Conservation (phyloP, 2,888 invertebrate species). For the Chymomyza fuscimana region DNA sequence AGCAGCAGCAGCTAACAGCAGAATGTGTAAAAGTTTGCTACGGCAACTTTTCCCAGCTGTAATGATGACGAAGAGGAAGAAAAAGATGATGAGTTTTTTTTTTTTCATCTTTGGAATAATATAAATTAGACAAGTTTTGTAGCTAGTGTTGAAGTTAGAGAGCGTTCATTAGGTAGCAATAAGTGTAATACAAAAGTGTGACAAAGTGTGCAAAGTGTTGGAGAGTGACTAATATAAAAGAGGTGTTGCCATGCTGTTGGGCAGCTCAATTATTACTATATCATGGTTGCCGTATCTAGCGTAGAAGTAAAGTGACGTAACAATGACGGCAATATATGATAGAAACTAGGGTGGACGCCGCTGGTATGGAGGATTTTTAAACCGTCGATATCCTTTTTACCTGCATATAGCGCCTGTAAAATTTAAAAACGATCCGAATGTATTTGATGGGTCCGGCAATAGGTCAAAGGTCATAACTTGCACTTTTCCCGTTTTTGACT, state of each 20-base stretch:
- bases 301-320: too few species aligned
- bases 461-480: too few species aligned
- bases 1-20: background rate
- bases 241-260: background rate
- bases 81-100: background rate
- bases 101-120: background rate
- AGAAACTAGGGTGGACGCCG: too few species aligned
- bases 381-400: too few species aligned
- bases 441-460: too few species aligned
- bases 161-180: background rate
- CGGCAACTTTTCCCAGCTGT: background rate
- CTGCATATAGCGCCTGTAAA: too few species aligned
- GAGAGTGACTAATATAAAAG: background rate
- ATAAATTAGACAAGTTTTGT: conserved; percentile 1
- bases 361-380: too few species aligned
- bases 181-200: background rate
- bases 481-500: too few species aligned
- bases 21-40: background rate
- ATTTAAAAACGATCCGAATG: too few species aligned
- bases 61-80: background rate
- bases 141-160: background rate
- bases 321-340: too few species aligned
- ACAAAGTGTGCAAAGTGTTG: background rate
- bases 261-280: too few species aligned
- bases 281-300: too few species aligned